Percentiles rank a stretch among this genome's conserved stretches.
These are phyloP conservation scores for Zygogramma bicolorata DNA, from an alignment of 2,888 invertebrate species.

Conservation along the genomic window DNA sequence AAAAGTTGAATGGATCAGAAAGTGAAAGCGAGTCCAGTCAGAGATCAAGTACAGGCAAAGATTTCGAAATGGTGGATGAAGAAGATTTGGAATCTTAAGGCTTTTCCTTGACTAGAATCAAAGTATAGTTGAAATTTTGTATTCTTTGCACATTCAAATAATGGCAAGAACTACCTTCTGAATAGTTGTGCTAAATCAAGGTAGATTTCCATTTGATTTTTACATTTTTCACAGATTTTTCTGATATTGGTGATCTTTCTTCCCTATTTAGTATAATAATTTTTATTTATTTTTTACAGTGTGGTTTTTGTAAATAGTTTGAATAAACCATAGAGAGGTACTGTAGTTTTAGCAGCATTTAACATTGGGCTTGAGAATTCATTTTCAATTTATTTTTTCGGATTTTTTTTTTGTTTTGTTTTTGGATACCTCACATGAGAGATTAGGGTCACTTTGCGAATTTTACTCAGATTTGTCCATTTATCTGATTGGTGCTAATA, in stretches of 20 bases:
- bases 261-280: conserved; percentile 10
- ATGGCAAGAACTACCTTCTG: conserved; percentile 17
- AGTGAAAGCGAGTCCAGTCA: conserved; percentile 86
- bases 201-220: not conserved
- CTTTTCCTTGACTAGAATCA: conserved; percentile 12
- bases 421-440: conserved; percentile 8
- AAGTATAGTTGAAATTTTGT: conserved; percentile 31
- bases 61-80: conserved; percentile 89
- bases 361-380: not conserved
- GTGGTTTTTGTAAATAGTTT: conserved; percentile 22
- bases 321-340: conserved; percentile 8
- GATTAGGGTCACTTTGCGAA: not conserved
- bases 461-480: not conserved
- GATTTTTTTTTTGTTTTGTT: conserved; percentile 4
- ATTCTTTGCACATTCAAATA: conserved; percentile 24
- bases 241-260: not conserved
- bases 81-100: conserved; percentile 66
- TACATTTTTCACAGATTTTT: not conserved
- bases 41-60: conserved; percentile 84
- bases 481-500: conserved; percentile 37
- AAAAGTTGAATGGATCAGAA: conserved; percentile 70
- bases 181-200: not conserved
- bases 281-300: conserved; percentile 33
- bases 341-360: not conserved
- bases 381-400: not conserved